Evolutionary conservation across 2,888 invertebrate genomes (phyloP).

Genomic region (Timema podura): DNA sequence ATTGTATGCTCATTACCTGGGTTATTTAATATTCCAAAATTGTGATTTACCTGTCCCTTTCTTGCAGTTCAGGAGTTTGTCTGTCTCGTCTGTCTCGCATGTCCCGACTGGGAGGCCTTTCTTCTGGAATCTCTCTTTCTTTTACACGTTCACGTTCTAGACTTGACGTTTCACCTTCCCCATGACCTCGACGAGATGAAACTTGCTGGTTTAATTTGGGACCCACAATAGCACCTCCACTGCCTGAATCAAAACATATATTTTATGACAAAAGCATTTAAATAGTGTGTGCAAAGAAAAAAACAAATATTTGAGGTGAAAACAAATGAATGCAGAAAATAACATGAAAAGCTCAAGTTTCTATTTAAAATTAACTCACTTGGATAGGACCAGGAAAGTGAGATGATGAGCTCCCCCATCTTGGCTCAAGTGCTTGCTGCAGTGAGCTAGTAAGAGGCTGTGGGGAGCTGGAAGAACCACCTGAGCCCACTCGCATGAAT

Average conservation of each 20-base stretch:
- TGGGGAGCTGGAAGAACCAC: slow-evolving; percentile 24
- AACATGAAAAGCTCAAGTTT: not conserved
- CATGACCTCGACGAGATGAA: not conserved
- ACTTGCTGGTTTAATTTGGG: not conserved
- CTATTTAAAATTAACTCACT: slow-evolving; percentile 6
- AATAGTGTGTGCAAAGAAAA: too few relatives aligned
- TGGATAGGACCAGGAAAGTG: slow-evolving; percentile 20
- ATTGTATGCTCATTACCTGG: not conserved
- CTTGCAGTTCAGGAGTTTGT: slow-evolving; percentile 26
- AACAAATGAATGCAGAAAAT: not conserved
- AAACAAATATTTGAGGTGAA: not conserved
- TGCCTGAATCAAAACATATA: slow-evolving; percentile 10
- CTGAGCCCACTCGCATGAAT: slow-evolving; percentile 21
- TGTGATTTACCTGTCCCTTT: slow-evolving; percentile 21
- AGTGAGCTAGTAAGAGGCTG: slow-evolving; percentile 23
- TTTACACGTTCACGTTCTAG: slow-evolving; percentile 20
- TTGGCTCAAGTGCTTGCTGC: slow-evolving; percentile 25
- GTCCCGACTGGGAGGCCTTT: slow-evolving; percentile 24
- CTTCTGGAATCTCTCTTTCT: slow-evolving; percentile 25
- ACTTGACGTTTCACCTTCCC: slow-evolving; percentile 17
- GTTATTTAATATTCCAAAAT: not conserved
- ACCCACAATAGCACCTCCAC: slow-evolving; percentile 12
- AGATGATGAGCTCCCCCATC: slow-evolving; percentile 24
- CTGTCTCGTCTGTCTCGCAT: slow-evolving; percentile 27
- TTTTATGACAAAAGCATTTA: too few relatives aligned